A percentile compares a stretch with the other conserved stretches of the same genome.
phyloP scores from a whole-genome alignment of 2,888 invertebrate genomes.

The Limulus polyphemus region DNA sequence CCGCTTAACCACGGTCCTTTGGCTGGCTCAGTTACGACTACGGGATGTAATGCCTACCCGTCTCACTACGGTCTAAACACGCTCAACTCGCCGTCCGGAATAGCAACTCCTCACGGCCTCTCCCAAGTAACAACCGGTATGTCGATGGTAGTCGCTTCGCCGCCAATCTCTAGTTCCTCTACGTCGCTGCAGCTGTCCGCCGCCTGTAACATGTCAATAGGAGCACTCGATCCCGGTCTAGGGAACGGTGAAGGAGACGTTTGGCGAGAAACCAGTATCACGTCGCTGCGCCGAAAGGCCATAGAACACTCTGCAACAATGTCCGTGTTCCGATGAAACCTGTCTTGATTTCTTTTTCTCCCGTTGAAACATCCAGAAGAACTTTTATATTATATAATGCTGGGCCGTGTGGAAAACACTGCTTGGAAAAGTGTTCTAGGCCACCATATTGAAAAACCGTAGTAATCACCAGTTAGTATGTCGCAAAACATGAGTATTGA shows the following conservation, averaged over 20 bases:
- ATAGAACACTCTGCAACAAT: conserved; percentile 38
- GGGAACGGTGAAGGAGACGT: conserved; percentile 29
- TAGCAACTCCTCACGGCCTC: conserved; percentile 12
- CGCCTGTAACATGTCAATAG: conserved; percentile 12
- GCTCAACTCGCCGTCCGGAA: conserved; percentile 50
- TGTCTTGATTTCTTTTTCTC: not conserved
- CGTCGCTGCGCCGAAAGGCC: conserved; percentile 38
- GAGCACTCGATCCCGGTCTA: not conserved
- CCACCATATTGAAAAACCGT: too few relatives aligned
- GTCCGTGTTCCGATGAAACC: conserved; percentile 25
- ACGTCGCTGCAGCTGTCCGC: conserved; percentile 24
- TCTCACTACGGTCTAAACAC: conserved; percentile 48
- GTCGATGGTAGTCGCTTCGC: conserved; percentile 7
- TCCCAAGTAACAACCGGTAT: conserved; percentile 21
- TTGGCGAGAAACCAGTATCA: conserved; percentile 41
- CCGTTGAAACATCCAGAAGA: too few relatives aligned
- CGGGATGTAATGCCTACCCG: conserved; percentile 47
- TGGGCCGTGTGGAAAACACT: too few relatives aligned
- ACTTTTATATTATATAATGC: too few relatives aligned
- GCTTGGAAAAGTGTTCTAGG: too few relatives aligned
- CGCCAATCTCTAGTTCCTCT: conserved; percentile 24
- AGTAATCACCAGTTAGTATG: too few relatives aligned
- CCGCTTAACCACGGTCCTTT: conserved; percentile 30
- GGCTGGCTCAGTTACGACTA: conserved; percentile 29
- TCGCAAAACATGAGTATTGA: too few relatives aligned